Conservation (phyloP, 2,797 vertebrate species). For the Paguma larvata region DNA sequence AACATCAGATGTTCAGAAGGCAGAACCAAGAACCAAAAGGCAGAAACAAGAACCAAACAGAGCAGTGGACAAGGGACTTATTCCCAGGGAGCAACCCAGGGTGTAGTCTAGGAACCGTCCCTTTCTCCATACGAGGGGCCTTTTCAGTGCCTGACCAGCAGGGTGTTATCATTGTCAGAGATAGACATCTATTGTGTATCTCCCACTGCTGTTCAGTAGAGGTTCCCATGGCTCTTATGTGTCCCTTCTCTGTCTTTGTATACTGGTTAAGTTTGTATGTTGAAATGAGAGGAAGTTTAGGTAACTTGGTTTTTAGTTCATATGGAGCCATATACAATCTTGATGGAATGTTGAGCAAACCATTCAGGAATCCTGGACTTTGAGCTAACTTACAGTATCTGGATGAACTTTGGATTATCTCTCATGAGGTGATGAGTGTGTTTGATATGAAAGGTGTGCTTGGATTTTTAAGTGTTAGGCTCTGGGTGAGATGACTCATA, state of each 20-base stretch:
- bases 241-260: background rate
- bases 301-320: background rate
- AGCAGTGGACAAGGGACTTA: background rate
- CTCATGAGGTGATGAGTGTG: background rate
- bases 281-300: background rate
- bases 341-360: background rate
- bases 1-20: background rate
- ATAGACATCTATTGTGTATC: background rate
- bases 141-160: background rate
- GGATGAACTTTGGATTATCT: background rate
- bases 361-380: conserved; percentile 42
- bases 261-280: background rate
- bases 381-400: background rate
- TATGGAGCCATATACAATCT: background rate
- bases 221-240: background rate
- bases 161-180: background rate
- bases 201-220: background rate
- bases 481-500: background rate
- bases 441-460: background rate
- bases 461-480: background rate
- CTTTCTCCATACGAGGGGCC: background rate
- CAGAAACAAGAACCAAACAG: background rate
- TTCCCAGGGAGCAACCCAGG: background rate
- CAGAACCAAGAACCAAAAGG: background rate
- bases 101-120: background rate